Percentiles rank a stretch among this genome's conserved stretches.
phyloP scores from a whole-genome alignment of 2,888 invertebrate species.

The Fragum whitleyi region DNA sequence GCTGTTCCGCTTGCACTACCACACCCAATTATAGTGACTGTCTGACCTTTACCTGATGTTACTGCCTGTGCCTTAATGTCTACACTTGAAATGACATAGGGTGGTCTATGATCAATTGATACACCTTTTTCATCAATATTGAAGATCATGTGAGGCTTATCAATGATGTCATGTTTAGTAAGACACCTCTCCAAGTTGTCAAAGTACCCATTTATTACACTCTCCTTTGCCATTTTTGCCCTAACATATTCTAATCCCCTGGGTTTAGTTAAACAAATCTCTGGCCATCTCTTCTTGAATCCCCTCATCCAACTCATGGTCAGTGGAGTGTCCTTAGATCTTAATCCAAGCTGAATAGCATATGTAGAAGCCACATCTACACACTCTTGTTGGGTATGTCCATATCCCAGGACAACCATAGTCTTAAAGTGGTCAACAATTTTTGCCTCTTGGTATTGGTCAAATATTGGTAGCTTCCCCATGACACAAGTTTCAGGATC shows the following conservation, averaged over 20 bases:
- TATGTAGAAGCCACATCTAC: constrained; percentile 37
- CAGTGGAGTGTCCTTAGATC: constrained; percentile 24
- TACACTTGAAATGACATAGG: constrained; percentile 7
- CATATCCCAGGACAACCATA: constrained; percentile 41
- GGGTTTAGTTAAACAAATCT: constrained; percentile 39
- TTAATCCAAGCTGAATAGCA: constrained; percentile 35
- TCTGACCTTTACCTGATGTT: no score
- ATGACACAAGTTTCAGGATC: constrained; percentile 15
- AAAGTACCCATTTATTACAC: constrained; percentile 22
- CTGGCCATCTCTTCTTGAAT: constrained; percentile 39
- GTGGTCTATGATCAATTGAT: constrained; percentile 20
- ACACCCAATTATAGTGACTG: constrained; percentile 25
- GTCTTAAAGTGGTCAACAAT: constrained; percentile 32
- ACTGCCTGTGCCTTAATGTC: neutral
- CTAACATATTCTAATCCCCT: constrained; percentile 33
- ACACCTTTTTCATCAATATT: constrained; percentile 48
- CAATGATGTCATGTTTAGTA: neutral
- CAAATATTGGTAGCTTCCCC: constrained; percentile 25
- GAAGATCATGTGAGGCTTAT: constrained; percentile 30
- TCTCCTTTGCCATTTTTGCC: constrained; percentile 34
- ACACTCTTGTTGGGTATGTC: constrained; percentile 42
- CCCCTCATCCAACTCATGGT: constrained; percentile 44
- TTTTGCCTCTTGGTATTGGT: constrained; percentile 23
- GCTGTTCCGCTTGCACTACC: constrained; percentile 35
- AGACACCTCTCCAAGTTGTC: constrained; percentile 20